These are phyloP conservation scores for Mesitornis unicolor DNA, from an alignment of 2,113 vertebrate species.

Conservation along the genomic window DNA sequence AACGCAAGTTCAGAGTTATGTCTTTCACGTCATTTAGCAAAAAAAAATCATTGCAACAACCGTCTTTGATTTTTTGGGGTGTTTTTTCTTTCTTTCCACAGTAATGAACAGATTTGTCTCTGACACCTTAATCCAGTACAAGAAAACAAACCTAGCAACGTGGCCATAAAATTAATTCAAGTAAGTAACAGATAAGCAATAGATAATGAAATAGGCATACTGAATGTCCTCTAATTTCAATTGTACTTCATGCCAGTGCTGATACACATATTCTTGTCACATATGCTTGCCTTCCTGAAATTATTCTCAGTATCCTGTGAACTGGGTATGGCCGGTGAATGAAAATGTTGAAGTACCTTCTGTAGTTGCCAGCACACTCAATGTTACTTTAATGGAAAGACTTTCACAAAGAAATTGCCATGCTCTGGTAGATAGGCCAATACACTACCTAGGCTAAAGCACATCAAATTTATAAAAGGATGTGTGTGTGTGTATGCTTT, in stretches of 20 bases:
- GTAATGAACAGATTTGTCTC: neutral
- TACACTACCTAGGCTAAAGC: neutral
- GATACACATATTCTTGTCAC: neutral
- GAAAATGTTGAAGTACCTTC: neutral
- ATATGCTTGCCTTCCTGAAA: neutral
- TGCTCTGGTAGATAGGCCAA: neutral
- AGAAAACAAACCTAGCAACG: neutral
- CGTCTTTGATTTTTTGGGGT: neutral
- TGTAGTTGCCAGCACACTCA: neutral
- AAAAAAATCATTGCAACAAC: neutral
- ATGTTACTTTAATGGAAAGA: neutral
- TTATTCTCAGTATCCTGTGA: neutral
- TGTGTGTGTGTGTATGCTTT: neutral
- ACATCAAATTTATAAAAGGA: neutral
- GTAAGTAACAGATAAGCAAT: neutral
- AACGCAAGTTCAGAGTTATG: neutral
- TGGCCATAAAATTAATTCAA: neutral
- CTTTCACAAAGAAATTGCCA: neutral
- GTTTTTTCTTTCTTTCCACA: neutral
- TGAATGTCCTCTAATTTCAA: neutral
- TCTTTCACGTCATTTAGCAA: conserved; percentile 24
- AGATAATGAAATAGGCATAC: neutral
- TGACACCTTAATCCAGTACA: neutral
- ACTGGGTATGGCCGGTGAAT: neutral
- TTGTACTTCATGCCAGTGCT: neutral